phyloP scores from a whole-genome alignment of 2,113 vertebrate species.

The Cyprinodon brontotheroides region DNA sequence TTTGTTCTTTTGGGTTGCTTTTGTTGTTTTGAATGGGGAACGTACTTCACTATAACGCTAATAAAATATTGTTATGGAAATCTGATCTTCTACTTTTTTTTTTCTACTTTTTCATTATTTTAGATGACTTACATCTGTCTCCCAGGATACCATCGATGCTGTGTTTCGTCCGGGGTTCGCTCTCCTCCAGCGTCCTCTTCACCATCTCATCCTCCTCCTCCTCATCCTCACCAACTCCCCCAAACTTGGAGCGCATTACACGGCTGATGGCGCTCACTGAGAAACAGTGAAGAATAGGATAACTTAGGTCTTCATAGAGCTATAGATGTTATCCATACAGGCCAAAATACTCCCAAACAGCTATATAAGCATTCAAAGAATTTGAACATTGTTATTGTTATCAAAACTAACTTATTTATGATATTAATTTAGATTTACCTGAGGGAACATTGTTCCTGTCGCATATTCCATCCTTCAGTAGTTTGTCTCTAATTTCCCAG shows the following conservation, averaged over 20 bases:
- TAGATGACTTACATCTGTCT: conserved; percentile 87
- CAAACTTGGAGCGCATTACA: conserved; percentile 95
- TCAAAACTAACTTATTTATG: not conserved
- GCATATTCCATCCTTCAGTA: conserved; percentile 95
- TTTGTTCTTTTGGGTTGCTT: too few relatives aligned
- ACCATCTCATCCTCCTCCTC: conserved; percentile 95
- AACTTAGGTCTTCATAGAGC: not conserved
- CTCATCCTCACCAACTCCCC: conserved; percentile 88
- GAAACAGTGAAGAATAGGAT: not conserved
- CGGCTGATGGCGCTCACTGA: conserved; percentile 98
- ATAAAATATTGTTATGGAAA: not conserved
- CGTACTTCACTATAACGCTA: not conserved
- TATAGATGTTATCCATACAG: too few relatives aligned
- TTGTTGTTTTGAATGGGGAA: not conserved
- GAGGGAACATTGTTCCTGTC: conserved; percentile 96
- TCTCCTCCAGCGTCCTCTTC: conserved; percentile 92
- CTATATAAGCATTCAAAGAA: not conserved
- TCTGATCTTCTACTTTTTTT: not conserved
- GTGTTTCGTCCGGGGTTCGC: conserved; percentile 93
- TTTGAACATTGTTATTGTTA: not conserved
- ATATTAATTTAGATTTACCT: conserved; percentile 79
- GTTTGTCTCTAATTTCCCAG: conserved; percentile 97
- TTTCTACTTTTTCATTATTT: not conserved
- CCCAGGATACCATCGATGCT: conserved; percentile 98
- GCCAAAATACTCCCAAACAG: not conserved